Conservation (phyloP, 2,888 invertebrate genomes). For the Clistopyga incitator region DNA sequence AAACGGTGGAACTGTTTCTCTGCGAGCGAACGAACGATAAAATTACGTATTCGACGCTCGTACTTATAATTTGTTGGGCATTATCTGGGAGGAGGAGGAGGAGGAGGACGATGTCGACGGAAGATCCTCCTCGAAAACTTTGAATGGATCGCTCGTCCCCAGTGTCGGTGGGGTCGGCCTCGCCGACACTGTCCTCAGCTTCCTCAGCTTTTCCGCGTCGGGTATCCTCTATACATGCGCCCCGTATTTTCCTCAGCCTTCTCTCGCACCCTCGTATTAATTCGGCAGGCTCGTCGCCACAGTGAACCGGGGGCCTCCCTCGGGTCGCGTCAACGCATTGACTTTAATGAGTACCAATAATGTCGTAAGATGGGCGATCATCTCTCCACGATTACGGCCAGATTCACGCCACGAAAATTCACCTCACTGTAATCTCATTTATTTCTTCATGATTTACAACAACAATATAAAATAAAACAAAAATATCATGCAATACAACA, state of each 20-base stretch:
- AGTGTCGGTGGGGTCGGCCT: slow-evolving; percentile 60
- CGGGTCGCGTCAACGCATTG: slow-evolving; percentile 82
- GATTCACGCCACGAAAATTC: slow-evolving; percentile 22
- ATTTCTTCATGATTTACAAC: slow-evolving; percentile 1
- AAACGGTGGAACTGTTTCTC: too few relatives aligned
- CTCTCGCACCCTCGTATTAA: slow-evolving; percentile 78
- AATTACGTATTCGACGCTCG: slow-evolving; percentile 79
- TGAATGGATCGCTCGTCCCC: slow-evolving; percentile 74
- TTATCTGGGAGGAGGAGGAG: slow-evolving; percentile 72
- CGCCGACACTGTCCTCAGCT: slow-evolving; percentile 45
- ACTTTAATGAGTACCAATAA: slow-evolving; percentile 83
- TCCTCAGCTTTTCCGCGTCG: slow-evolving; percentile 50
- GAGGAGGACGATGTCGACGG: slow-evolving; percentile 72
- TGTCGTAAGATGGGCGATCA: slow-evolving; percentile 82
- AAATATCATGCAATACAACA: too few relatives aligned
- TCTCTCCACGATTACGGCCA: slow-evolving; percentile 79
- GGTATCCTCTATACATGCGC: not conserved
- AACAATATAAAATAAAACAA: too few relatives aligned
- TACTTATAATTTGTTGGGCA: slow-evolving; percentile 80
- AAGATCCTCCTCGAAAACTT: slow-evolving; percentile 78
- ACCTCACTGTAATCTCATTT: slow-evolving; percentile 2
- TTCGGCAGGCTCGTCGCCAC: slow-evolving; percentile 77
- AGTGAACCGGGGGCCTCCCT: slow-evolving; percentile 74
- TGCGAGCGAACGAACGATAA: slow-evolving; percentile 8
- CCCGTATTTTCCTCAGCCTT: slow-evolving; percentile 44